Base-by-base conservation (phyloP, 92 coral and sea anemone species). In the Epizoanthus scotinus region DNA sequence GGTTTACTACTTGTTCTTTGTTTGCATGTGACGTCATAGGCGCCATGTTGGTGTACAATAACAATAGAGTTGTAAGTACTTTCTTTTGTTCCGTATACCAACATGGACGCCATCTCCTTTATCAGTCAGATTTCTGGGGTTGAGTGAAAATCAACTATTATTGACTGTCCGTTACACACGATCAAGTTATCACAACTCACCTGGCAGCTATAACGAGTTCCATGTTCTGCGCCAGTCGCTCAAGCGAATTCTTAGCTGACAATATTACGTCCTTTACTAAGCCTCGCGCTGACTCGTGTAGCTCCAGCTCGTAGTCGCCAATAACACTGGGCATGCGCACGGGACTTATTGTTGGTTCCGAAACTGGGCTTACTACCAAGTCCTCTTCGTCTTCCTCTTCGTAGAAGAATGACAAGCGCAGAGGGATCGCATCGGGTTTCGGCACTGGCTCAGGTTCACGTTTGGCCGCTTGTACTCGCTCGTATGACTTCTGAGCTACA, bases 241-340 rank as follows among this genome's bases (percentile, higher is more conserved):
- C 63, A 17, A 88, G 79, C 1, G 91, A 88, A 34, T 84, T 66
- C 67, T 84, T 84, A n/a, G 91, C 91, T 10, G 82, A 78, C 24
- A 82, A 64, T 47, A 88, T 73, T 1, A 87, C 91, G 26, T 84
- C 83, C 29, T 49, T 68, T 9, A 88, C 91, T 17, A 92, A 71
- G 18, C 60, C 78, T 68, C 82, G 74, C 0, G 91, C 91, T 10
- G 90, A 84, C 0, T 83, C 80, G 20, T 68, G 55, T 5, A 87
- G 73, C n/a, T 78, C 83, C 54, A 70, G 56, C 20, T 87, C 84
- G 27, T 62, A 71, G 20, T 82, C 70, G 6, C 19, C 61, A 28
- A 64, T 15, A 2, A 83, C 14, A 28, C 81, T 59, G 53, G 21
- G 78, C 25, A n/a, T 59, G 68, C 81, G 81, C 36, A 40, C 67